Base-by-base conservation (phyloP, 2,888 invertebrate species). In the Timema podura region DNA sequence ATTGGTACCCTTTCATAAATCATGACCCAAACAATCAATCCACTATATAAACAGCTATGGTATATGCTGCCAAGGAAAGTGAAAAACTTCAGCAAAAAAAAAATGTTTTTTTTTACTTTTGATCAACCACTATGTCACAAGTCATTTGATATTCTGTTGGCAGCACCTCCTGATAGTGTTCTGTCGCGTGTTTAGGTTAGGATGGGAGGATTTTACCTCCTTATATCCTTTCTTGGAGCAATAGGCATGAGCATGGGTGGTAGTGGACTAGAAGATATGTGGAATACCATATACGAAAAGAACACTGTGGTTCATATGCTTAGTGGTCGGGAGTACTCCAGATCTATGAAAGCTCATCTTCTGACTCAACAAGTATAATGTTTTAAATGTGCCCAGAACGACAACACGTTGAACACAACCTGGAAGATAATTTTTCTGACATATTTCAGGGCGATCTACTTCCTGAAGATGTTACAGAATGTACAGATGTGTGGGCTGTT, bases 221-320 rank as follows among this genome's bases (percentile, higher is more conserved):
- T 54, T 11, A 54, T 54, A 6, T 54, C 54, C 54, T 54, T 54
- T 11, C 54, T 54, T 5, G 54, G 54, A 54, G 54, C 1, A 54
- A 54, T 54, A 7, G 54, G 54, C n/a, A 54, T 10, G 13, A 13
- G n/a, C 8, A 54, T 54, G 54, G 54, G 54, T 11, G 54, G 54
- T 54, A 1, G 54, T 11, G 54, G 54, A 11, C 16, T 54, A 54
- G n/a, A 54, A 54, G 54, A 54, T 11, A 8, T 54, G 9, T 54
- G 54, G 54, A 54, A 13, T 13, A 54, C 8, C n/a, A 13, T 54
- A 54, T 54, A 54, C n/a, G 54, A n/a, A 54, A 54, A 54, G 30
- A 54, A 54, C 54, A 54, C 11, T 54, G 54, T 54, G 9, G 54
- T 6, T 54, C 54, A 54, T 54, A 54, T 54, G 54, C 11, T 54